These are phyloP conservation scores for Coptodon bakossiorum DNA, from an alignment of 2,113 vertebrate genomes.

Conservation along the genomic window DNA sequence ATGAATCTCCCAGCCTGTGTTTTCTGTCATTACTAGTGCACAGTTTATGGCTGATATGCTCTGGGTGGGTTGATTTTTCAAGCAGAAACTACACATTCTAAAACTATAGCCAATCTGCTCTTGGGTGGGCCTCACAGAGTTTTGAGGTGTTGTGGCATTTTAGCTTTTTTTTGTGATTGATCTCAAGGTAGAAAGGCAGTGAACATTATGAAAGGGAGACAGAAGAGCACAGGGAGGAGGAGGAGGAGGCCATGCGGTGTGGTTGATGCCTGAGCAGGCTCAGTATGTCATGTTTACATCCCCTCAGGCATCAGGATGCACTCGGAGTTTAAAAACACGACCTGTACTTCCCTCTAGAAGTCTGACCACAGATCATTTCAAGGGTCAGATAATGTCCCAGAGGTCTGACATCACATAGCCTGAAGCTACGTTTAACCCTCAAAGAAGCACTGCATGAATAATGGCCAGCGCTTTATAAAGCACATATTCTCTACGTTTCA, in stretches of 20 bases:
- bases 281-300: background rate
- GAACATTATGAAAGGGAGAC: background rate
- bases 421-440: background rate
- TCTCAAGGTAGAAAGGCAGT: background rate
- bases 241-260: background rate
- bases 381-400: background rate
- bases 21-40: background rate
- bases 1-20: background rate
- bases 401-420: background rate
- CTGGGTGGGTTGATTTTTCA: background rate
- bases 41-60: background rate
- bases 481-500: fast-evolving
- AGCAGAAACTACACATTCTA: background rate
- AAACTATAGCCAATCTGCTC: constrained; percentile 25
- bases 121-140: background rate
- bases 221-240: background rate
- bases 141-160: background rate
- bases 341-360: background rate
- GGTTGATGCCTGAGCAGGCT: background rate
- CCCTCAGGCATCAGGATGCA: background rate
- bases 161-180: background rate
- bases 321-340: background rate
- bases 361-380: background rate
- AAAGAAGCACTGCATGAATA: background rate
- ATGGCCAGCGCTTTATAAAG: background rate